A percentile compares a stretch with the other conserved stretches of the same genome.
Conservation (phyloP, 2,113 vertebrate genomes). For the Chauna torquata region DNA sequence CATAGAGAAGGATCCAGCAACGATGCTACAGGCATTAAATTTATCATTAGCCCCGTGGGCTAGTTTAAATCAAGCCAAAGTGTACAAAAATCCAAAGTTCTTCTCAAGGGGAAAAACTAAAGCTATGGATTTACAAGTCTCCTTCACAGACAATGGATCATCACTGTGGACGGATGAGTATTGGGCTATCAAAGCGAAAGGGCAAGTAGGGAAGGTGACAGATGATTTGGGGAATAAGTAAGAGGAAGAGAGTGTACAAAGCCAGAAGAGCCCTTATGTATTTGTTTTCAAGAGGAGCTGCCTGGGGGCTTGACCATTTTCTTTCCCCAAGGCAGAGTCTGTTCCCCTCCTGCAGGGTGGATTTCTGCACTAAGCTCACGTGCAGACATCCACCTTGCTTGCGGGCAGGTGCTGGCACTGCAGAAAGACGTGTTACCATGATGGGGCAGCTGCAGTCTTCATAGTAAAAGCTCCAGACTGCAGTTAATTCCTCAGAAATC, state of each 20-base stretch:
- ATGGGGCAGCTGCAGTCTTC: neutral
- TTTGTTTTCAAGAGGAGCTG: neutral
- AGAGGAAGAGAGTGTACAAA: neutral
- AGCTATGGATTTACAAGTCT: neutral
- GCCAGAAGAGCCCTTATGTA: neutral
- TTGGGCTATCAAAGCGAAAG: neutral
- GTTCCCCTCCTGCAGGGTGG: neutral
- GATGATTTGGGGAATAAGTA: neutral
- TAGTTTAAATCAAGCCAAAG: neutral
- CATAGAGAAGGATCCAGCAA: neutral
- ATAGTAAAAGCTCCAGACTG: neutral
- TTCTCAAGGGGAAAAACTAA: neutral
- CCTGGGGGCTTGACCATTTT: neutral
- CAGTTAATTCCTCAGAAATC: neutral
- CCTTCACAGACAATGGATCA: neutral
- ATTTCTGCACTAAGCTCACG: neutral
- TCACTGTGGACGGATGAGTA: neutral
- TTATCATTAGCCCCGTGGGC: neutral
- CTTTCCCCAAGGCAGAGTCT: neutral
- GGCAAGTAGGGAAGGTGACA: neutral
- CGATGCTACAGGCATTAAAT: accelerated
- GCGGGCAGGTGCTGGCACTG: no score
- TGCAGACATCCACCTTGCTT: no score
- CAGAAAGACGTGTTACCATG: neutral
- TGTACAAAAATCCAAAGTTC: neutral